Evolutionary conservation across 2,888 invertebrate genomes (phyloP).

Genomic region (Melanophora roralis): DNA sequence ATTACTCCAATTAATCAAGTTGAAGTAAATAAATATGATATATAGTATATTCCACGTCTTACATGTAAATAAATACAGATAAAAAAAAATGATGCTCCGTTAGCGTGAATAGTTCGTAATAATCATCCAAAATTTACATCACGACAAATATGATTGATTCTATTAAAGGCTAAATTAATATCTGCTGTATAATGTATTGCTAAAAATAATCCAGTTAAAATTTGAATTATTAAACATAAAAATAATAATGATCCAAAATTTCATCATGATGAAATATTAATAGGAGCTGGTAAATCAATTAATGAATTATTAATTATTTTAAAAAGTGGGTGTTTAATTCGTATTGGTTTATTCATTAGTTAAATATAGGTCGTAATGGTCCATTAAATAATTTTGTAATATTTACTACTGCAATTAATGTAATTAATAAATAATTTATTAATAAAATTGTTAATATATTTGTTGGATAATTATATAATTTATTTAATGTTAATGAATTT

Average conservation of each 20-base stretch:
- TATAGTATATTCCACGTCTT: slow-evolving; percentile 82
- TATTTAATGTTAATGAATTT: slow-evolving; percentile 77
- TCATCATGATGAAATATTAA: slow-evolving; percentile 82
- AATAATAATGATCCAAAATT: slow-evolving; percentile 84
- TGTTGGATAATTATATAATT: slow-evolving; percentile 79
- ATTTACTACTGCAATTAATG: slow-evolving; percentile 80
- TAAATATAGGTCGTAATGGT: slow-evolving; percentile 78
- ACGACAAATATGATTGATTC: slow-evolving; percentile 83
- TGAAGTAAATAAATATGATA: slow-evolving; percentile 78
- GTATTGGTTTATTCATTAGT: slow-evolving; percentile 78
- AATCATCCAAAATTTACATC: slow-evolving; percentile 55
- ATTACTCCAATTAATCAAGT: slow-evolving; percentile 83
- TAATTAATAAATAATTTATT: slow-evolving; percentile 81
- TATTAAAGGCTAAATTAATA: slow-evolving; percentile 82
- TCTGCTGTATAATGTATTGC: slow-evolving; percentile 84
- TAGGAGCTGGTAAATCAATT: slow-evolving; percentile 80
- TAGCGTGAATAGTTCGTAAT: slow-evolving; percentile 79
- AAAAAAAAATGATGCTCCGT: slow-evolving; percentile 86
- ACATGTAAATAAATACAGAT: slow-evolving; percentile 84
- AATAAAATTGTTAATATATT: slow-evolving; percentile 78
- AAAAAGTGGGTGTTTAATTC: slow-evolving; percentile 78
- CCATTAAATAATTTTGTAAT: slow-evolving; percentile 80
- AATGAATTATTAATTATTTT: slow-evolving; percentile 81
- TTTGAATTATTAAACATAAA: slow-evolving; percentile 82
- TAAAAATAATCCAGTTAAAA: slow-evolving; percentile 83